A percentile compares a stretch with the other conserved stretches of the same genome.
Conservation (phyloP, 2,113 vertebrate genomes). For the Desmodus rotundus region DNA sequence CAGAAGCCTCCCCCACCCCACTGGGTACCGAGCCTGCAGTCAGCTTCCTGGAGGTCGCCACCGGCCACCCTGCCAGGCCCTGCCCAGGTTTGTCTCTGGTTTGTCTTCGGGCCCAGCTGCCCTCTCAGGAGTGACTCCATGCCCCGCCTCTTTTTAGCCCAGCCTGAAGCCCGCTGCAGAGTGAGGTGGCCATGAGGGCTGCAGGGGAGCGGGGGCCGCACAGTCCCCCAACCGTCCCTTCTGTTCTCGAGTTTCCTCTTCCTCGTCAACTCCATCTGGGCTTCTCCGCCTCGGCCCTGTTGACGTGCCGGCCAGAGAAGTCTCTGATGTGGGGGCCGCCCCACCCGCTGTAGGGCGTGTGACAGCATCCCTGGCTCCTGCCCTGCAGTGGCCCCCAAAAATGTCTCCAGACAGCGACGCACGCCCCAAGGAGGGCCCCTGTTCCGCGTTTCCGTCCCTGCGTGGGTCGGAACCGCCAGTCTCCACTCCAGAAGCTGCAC, state of each 20-base stretch:
- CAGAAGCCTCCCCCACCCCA: neutral
- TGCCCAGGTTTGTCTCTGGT: neutral
- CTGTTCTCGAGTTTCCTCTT: neutral
- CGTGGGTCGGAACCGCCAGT: accelerated
- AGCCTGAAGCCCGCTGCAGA: neutral
- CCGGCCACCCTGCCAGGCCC: accelerated
- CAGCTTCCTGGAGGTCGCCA: neutral
- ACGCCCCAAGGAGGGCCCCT: accelerated
- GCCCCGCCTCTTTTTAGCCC: neutral
- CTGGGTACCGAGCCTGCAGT: accelerated
- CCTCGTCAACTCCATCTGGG: neutral
- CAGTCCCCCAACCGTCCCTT: accelerated
- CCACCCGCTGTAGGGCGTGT: accelerated
- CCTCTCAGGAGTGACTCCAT: neutral
- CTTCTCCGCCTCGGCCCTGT: accelerated
- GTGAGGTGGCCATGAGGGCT: neutral
- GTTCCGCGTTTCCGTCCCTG: accelerated
- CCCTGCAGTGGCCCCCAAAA: accelerated
- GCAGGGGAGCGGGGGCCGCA: accelerated
- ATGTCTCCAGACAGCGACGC: neutral
- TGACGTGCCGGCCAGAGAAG: accelerated
- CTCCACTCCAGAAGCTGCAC: neutral
- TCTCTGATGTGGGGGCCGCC: neutral
- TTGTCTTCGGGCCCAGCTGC: neutral
- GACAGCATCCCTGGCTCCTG: neutral